Conservation (phyloP, 2,113 vertebrate species). For the Castor canadensis region DNA sequence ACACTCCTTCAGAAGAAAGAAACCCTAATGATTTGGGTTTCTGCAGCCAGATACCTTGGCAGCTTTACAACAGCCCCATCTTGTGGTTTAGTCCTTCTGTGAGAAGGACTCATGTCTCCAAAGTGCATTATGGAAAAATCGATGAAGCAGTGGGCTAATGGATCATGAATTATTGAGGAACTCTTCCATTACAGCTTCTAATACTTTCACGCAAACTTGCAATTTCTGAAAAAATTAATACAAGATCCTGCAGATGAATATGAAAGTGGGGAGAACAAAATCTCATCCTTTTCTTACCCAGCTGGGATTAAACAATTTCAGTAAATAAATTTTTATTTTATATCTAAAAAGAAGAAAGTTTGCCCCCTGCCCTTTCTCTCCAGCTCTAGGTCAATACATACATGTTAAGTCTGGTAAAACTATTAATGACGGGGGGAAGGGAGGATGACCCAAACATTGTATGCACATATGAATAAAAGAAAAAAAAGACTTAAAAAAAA, state of each 20-base stretch:
- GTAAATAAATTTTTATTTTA: neutral
- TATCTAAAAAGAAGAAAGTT: neutral
- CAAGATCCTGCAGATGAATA: neutral
- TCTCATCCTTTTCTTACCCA: neutral
- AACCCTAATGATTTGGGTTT: neutral
- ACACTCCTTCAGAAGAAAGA: neutral
- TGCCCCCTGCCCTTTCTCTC: neutral
- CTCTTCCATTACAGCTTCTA: constrained; percentile 1
- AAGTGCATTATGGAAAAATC: constrained; percentile 20
- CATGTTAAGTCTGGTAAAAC: neutral
- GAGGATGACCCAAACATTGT: no score
- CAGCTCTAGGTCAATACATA: neutral
- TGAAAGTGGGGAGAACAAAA: neutral
- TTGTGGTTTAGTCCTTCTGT: constrained; percentile 62
- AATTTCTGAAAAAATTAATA: constrained; percentile 62
- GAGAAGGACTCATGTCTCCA: neutral
- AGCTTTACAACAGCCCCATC: constrained; percentile 71
- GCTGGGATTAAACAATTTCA: neutral
- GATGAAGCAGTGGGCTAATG: neutral
- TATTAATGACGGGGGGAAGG: neutral
- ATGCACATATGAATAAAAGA: no score
- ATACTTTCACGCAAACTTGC: constrained; percentile 39
- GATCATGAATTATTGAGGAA: constrained; percentile 27
- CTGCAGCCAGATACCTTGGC: neutral
- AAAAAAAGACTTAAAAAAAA: no score